phyloP scores from a whole-genome alignment of 2,797 vertebrate species.

The Diglossa cyanea region DNA sequence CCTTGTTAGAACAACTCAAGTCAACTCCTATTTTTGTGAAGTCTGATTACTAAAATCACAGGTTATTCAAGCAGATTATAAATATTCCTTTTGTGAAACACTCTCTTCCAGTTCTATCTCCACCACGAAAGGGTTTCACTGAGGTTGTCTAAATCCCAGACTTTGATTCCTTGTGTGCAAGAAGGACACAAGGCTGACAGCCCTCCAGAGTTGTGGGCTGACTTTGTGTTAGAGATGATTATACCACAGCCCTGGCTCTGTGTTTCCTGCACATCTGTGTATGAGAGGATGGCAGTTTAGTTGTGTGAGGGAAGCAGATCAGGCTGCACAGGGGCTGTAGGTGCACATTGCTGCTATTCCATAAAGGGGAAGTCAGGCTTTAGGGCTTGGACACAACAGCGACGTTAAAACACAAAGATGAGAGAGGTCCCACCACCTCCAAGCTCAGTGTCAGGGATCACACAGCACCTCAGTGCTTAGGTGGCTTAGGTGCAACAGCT shows the following conservation, averaged over 20 bases:
- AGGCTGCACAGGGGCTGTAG: background rate
- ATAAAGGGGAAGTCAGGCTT: background rate
- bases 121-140: accelerated
- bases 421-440: accelerated
- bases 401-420: accelerated
- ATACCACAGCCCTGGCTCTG: background rate
- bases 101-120: background rate
- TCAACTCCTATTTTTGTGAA: background rate
- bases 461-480: background rate
- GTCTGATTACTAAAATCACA: background rate
- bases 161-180: background rate
- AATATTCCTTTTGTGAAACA: background rate
- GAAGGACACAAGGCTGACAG: background rate
- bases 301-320: background rate
- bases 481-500: background rate
- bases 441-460: background rate
- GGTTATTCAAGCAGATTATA: background rate
- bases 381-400: background rate
- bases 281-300: background rate
- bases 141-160: background rate
- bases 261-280: background rate
- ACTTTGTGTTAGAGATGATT: background rate
- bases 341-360: background rate
- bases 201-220: accelerated
- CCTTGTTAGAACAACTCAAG: background rate